Base-by-base conservation (phyloP, 1,140 invertebrate species). In the Drosophila lacteicornis region DNA sequence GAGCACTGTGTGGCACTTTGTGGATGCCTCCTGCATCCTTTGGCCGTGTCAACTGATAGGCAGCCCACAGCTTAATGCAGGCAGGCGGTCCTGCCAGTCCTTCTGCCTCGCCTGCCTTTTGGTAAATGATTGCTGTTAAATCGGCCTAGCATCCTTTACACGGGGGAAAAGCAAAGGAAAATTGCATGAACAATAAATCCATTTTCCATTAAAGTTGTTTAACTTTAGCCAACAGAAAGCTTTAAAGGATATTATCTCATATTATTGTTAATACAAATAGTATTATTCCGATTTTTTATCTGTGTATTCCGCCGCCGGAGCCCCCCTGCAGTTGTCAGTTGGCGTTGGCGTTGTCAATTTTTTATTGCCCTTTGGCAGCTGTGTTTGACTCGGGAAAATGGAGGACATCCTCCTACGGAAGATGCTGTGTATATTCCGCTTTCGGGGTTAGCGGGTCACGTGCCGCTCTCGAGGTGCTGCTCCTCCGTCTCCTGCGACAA, bases 391-490 rank as follows among this genome's bases (percentile, higher is more conserved):
- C 17, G 2, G n/a, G 17, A 58, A 56, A 56, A 56, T 38, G 45
- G 30, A 33, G 42, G 50, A 40, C 47, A 56, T 56, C 13, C 53
- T 56, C 53, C 36, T 40, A 25, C 36, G 53, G 36, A 27, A 60
- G 46, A 50, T 46, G 46, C 33, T 59, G 55, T 50, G 49, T 58
- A 43, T 43, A 59, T 46, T 62, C 46, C 33, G 62, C 70, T 78
- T 84, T 87, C 87, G 82, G 69, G 84, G 85, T 88, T 88, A 88
- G 74, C 84, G 73, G 80, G 84, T 88, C 84, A 87, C 84, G 84
- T 87, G 84, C 84, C 66, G 56, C 73, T 66, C 69, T 88, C 57
- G 75, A 70, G 43, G 57, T 73, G 45, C 65, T 73, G 45, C 65
- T 51, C 42, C 45, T 53, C 46, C 63, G 42, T 42, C 46, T 74